phyloP scores from a whole-genome alignment of 1,140 invertebrate species.

The Streblospio benedicti region DNA sequence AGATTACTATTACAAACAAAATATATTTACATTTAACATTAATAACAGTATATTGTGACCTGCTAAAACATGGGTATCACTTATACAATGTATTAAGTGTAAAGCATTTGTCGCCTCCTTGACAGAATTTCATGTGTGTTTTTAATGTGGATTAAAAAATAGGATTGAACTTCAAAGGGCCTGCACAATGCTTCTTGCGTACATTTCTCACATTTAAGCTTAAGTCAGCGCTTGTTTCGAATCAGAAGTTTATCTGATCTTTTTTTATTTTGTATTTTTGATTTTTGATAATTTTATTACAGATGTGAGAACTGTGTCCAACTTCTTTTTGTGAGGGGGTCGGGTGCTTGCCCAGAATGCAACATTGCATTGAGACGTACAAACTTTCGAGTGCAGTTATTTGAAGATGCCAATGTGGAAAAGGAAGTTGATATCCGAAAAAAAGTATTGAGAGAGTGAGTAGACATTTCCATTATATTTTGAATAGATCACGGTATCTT shows the following conservation, averaged over 20 bases:
- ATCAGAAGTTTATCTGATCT: neutral
- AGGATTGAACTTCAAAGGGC: too few species aligned
- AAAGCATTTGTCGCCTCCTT: neutral
- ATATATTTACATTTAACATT: neutral
- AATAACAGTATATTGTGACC: too few species aligned
- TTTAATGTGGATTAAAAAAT: too few species aligned
- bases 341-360: conserved; percentile 86
- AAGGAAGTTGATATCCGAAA: conserved; percentile 95
- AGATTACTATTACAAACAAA: neutral
- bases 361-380: conserved; percentile 71
- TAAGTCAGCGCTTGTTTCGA: neutral
- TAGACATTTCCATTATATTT: neutral
- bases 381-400: conserved; percentile 88
- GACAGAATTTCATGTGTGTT: neutral
- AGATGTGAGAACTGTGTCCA: conserved; percentile 89
- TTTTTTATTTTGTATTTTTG: neutral
- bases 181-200: neutral
- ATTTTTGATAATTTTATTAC: conserved; percentile 12
- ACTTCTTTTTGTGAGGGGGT: conserved; percentile 85
- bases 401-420: conserved; percentile 91
- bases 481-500: too few species aligned
- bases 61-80: too few species aligned
- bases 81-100: too few species aligned
- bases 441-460: conserved; percentile 62
- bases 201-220: neutral